Conservation (phyloP, 2,888 invertebrate genomes). For the Melieria omissa region DNA sequence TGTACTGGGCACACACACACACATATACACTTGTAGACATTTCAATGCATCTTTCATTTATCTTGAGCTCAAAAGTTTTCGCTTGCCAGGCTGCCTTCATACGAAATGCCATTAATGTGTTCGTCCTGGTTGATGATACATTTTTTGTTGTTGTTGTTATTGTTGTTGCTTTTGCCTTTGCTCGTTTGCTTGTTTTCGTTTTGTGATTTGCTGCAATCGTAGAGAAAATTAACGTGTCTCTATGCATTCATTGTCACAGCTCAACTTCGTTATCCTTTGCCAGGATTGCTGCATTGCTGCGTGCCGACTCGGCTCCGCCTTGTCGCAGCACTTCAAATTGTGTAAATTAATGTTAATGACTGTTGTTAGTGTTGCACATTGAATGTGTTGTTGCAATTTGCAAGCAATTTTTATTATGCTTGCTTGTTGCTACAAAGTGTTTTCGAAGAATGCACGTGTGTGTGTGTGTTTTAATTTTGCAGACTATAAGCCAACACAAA, state of each 20-base stretch:
- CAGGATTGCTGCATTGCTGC: background rate
- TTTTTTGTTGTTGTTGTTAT: conserved; percentile 3
- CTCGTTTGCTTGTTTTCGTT: conserved; percentile 1
- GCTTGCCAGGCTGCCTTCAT: background rate
- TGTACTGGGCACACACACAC: conserved; percentile 9
- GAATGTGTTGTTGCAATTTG: background rate
- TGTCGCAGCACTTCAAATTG: no score
- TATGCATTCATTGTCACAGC: no score
- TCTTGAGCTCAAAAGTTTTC: conserved; percentile 3
- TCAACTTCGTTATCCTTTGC: background rate
- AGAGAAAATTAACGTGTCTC: no score
- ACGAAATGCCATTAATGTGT: background rate
- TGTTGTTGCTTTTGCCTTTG: background rate
- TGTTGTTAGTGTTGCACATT: no score
- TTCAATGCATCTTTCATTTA: conserved; percentile 17
- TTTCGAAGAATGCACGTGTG: background rate
- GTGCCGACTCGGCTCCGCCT: no score
- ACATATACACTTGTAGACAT: conserved; percentile 4
- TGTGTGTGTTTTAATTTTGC: background rate
- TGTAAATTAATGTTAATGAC: no score
- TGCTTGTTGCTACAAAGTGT: no score
- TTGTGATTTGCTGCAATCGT: conserved; percentile 8
- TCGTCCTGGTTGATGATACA: background rate
- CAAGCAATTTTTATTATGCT: background rate
- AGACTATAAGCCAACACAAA: no score